These are phyloP conservation scores for Enteromius paludinosus DNA, from an alignment of 2,797 vertebrate genomes.

Conservation along the genomic window DNA sequence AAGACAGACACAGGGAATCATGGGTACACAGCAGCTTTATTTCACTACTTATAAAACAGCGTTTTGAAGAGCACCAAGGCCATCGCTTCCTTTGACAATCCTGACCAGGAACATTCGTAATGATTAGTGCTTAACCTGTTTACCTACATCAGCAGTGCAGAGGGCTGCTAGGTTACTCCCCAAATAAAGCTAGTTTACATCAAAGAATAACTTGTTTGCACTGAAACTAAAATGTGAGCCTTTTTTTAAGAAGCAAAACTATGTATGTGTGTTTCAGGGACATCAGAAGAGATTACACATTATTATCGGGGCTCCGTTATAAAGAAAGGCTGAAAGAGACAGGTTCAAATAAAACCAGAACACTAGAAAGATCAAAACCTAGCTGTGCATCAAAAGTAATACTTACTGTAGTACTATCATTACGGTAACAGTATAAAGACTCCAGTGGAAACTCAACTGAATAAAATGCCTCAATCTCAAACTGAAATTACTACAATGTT, in stretches of 20 bases:
- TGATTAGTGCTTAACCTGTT: slow-evolving; percentile 16
- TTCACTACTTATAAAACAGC: slow-evolving; percentile 75
- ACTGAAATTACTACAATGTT: slow-evolving; percentile 6
- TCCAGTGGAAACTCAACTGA: slow-evolving; percentile 40
- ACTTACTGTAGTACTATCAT: slow-evolving; percentile 57
- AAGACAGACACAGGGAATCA: slow-evolving; percentile 37
- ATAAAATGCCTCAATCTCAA: slow-evolving; percentile 41
- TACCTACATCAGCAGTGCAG: neutral
- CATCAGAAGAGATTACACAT: neutral
- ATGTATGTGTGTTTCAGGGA: neutral
- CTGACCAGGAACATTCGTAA: slow-evolving; percentile 46
- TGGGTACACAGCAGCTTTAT: slow-evolving; percentile 76
- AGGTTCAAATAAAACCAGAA: neutral
- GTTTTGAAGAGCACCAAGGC: slow-evolving; percentile 69
- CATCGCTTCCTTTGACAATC: slow-evolving; percentile 36
- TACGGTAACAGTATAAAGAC: slow-evolving; percentile 45
- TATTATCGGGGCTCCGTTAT: neutral
- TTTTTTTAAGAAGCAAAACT: slow-evolving; percentile 1
- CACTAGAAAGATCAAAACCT: slow-evolving; percentile 31
- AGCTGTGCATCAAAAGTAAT: slow-evolving; percentile 55
- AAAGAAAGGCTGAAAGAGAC: neutral
- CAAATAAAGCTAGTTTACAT: neutral
- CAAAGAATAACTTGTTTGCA: slow-evolving; percentile 4
- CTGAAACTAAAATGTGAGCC: neutral
- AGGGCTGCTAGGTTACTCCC: neutral